Percentiles rank a stretch among this genome's conserved stretches.
Evolutionary conservation across 2,888 invertebrate genomes (phyloP).

Genomic region (Cancer borealis): DNA sequence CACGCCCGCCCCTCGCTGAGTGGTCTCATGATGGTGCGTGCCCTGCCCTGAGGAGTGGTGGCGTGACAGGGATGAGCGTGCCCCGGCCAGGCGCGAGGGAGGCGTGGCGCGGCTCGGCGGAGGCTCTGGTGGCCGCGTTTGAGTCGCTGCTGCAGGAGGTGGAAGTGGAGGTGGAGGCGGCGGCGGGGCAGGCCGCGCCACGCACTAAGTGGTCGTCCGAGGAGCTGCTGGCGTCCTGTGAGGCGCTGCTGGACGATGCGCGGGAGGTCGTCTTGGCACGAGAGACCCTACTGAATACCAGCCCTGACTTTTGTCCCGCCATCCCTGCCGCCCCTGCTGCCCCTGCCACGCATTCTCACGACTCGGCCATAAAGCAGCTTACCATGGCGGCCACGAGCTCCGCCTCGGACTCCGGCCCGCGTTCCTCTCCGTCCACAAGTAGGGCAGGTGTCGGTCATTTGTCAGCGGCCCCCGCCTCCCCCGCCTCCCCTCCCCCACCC

Average conservation of each 20-base stretch:
- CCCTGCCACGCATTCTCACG: not conserved
- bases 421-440: constrained; percentile 1
- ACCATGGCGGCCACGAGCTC: not conserved
- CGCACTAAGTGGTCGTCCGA: constrained; percentile 63
- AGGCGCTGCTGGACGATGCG: constrained; percentile 57
- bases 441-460: constrained; percentile 37
- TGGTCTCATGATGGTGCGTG: not conserved
- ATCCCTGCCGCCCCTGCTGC: not conserved
- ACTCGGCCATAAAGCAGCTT: not conserved
- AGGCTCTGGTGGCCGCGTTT: constrained; percentile 50
- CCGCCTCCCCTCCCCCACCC: not conserved
- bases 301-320: not conserved
- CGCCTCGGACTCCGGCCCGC: not conserved
- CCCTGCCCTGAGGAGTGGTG: not conserved
- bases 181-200: not conserved
- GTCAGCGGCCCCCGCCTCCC: not conserved
- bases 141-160: constrained; percentile 46
- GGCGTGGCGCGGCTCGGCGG: constrained; percentile 47
- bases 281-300: not conserved
- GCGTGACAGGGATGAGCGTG: not conserved
- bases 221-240: constrained; percentile 59
- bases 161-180: not conserved
- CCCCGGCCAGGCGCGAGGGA: not conserved
- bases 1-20: constrained; percentile 30
- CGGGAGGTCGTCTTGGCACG: not conserved